phyloP scores from a whole-genome alignment of 2,888 invertebrate genomes.

The Drosophila prostipennis region DNA sequence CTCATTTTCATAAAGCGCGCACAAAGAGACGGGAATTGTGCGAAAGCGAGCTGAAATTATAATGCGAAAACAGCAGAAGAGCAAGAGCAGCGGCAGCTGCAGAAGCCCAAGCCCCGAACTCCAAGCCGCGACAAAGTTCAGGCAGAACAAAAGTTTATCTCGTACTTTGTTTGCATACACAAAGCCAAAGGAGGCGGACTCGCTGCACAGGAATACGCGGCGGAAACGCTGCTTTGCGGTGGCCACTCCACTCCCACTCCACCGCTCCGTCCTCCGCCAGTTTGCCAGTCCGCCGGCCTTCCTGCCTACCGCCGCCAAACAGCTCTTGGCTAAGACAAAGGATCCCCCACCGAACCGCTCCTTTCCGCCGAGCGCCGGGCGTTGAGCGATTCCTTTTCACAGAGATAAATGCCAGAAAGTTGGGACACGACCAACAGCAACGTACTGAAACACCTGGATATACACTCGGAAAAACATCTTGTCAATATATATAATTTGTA shows the following conservation, averaged over 20 bases:
- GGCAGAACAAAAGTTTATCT: conserved; percentile 76
- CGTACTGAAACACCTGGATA: conserved; percentile 12
- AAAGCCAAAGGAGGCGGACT: conserved; percentile 43
- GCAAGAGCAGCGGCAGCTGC: conserved; percentile 9
- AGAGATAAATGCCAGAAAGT: conserved; percentile 67
- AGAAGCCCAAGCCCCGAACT: conserved; percentile 16
- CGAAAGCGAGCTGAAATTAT: conserved; percentile 40
- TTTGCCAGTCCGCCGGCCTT: not conserved
- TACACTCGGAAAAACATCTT: conserved; percentile 6
- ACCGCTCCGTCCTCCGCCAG: not conserved
- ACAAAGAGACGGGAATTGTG: conserved; percentile 36
- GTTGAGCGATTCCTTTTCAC: conserved; percentile 73
- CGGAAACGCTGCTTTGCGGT: conserved; percentile 38
- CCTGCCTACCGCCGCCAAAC: no score
- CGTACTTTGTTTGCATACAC: conserved; percentile 72
- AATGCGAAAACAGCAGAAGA: conserved; percentile 27
- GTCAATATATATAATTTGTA: no score
- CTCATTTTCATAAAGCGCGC: conserved; percentile 57
- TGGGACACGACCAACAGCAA: conserved; percentile 21
- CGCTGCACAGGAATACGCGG: conserved; percentile 35
- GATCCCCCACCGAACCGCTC: conserved; percentile 6
- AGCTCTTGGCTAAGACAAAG: conserved; percentile 59
- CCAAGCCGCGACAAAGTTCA: conserved; percentile 67
- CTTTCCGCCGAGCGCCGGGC: conserved; percentile 24
- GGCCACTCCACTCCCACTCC: conserved; percentile 5